Base-by-base conservation (phyloP, 1,140 invertebrate genomes). In the Cheumatopsyche charites region DNA sequence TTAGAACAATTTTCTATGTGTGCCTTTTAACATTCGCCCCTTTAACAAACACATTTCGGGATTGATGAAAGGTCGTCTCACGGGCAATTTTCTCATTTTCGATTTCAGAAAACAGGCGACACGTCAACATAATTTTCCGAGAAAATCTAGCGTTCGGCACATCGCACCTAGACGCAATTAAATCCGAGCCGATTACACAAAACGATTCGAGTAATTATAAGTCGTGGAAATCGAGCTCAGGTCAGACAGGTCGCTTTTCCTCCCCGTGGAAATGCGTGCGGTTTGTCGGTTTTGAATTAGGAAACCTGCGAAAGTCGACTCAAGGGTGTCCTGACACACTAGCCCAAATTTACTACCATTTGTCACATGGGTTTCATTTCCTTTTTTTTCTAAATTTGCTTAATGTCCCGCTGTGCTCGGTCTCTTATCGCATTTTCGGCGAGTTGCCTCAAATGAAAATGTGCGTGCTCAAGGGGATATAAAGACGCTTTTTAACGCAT, bases 261-360 rank as follows among this genome's bases (percentile, higher is more conserved):
- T 36, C 29, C 29, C n/a, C n/a, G n/a, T n/a, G n/a, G 29, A 36
- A 4, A 36, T 9, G 29, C 3, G 9, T 36, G 9, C 9, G 9
- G 29, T 36, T 36, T 36, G 29, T 36, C 9, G 29, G 29, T 36
- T 36, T 36, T 9, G 29, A 36, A 36, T 36, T 9, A 36, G 9
- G 9, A 36, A 9, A 36, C 29, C 29, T 36, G 29, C 3, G 29
- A 36, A 36, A 36, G 29, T 36, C 29, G 29, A 36, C 29, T 52
- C 47, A 52, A 52, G 47, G 47, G 47, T 52, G 15, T 52, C 47
- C 47, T 52, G 47, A 52, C 47, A 52, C 47, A 52, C 47, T 52
- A 52, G 47, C 47, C 47, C 19, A 52, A 15, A 52, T 52, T 52
- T 52, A 5, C 7, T 7, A 52, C 19, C 47, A 52, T 52, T 52